phyloP scores from a whole-genome alignment of 2,113 vertebrate genomes.

The Arizona elegans region DNA sequence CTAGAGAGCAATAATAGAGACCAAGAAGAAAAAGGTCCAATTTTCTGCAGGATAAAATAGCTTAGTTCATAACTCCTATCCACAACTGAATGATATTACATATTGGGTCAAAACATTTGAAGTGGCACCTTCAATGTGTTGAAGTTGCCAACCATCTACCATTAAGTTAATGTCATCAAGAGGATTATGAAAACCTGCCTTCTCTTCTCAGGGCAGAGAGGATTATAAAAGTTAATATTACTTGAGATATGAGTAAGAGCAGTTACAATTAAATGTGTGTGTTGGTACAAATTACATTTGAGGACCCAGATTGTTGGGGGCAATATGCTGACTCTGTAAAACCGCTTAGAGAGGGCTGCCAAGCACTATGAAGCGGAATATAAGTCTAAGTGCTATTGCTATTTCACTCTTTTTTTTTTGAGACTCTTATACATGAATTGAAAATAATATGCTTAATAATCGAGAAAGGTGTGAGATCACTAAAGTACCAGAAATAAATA shows the following conservation, averaged over 20 bases:
- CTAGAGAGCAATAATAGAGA: neutral
- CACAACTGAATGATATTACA: accelerated
- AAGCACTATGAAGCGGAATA: too few relatives aligned
- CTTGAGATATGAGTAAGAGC: neutral
- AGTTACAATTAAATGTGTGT: neutral
- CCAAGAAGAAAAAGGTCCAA: neutral
- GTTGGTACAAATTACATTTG: neutral
- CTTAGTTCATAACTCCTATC: neutral
- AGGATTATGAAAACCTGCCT: neutral
- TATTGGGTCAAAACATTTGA: neutral
- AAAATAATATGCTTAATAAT: neutral
- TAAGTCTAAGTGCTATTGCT: too few relatives aligned
- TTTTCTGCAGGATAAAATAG: neutral
- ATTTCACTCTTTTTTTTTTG: neutral
- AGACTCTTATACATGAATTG: neutral
- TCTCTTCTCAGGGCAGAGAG: neutral
- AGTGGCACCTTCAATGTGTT: neutral
- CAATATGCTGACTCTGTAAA: too few relatives aligned
- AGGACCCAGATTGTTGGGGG: too few relatives aligned
- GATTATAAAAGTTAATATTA: neutral
- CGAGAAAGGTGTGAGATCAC: neutral
- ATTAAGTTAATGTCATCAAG: neutral
- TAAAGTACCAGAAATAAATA: neutral
- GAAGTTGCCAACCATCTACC: neutral
- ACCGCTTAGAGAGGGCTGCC: too few relatives aligned